Conservation (phyloP, 2,888 invertebrate species). For the Microdon myrmicae region DNA sequence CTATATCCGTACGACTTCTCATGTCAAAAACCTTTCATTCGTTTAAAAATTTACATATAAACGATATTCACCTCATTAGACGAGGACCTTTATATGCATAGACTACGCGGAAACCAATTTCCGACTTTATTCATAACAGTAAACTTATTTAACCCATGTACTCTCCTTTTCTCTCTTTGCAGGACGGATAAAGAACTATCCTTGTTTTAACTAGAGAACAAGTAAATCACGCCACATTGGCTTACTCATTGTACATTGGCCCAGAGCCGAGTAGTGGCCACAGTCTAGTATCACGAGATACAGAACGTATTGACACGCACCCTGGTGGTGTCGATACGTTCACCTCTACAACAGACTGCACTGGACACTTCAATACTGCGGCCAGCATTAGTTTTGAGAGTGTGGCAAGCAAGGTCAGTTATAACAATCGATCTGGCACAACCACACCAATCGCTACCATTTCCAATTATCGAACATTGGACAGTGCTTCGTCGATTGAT, state of each 20-base stretch:
- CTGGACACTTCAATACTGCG: slow-evolving; percentile 56
- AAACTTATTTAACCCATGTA: too few species aligned
- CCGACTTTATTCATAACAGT: too few species aligned
- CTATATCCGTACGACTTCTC: too few species aligned
- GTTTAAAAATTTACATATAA: too few species aligned
- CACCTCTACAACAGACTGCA: slow-evolving; percentile 52
- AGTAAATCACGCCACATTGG: slow-evolving; percentile 60
- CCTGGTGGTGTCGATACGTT: slow-evolving; percentile 53
- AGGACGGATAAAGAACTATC: slow-evolving; percentile 6
- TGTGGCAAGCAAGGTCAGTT: slow-evolving; percentile 42
- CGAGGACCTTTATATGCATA: too few species aligned
- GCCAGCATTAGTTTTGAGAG: slow-evolving; percentile 60
- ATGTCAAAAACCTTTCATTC: too few species aligned
- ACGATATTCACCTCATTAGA: too few species aligned
- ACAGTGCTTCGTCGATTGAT: slow-evolving; percentile 24
- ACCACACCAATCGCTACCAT: slow-evolving; percentile 52
- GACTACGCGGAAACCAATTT: too few species aligned
- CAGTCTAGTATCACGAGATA: slow-evolving; percentile 55
- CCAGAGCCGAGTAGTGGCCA: slow-evolving; percentile 67
- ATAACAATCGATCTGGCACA: slow-evolving; percentile 19
- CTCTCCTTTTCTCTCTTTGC: too few species aligned
- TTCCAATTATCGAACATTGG: slow-evolving; percentile 36
- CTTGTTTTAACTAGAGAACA: slow-evolving; percentile 18
- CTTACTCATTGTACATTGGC: slow-evolving; percentile 66
- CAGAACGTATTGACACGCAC: slow-evolving; percentile 60